A percentile compares a stretch with the other conserved stretches of the same genome.
These are phyloP conservation scores for Eilema depressum DNA, from an alignment of 2,888 invertebrate genomes.

Conservation along the genomic window DNA sequence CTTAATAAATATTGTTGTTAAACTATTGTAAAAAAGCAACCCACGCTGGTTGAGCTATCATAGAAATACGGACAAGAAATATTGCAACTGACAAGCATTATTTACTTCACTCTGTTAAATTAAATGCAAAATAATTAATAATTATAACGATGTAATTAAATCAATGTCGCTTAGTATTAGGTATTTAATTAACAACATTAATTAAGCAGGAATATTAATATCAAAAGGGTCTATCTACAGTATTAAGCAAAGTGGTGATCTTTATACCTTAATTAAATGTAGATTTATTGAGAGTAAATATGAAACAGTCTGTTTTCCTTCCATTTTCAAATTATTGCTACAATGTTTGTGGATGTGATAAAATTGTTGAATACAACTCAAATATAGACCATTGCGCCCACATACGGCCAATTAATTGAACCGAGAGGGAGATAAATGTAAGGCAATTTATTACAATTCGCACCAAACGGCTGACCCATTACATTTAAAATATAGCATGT, in stretches of 20 bases:
- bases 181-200: conserved; percentile 6
- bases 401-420: conserved; percentile 73
- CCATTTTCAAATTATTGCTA: neutral
- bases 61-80: conserved; percentile 3
- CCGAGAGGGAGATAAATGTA: conserved; percentile 76
- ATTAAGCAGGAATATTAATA: conserved; percentile 8
- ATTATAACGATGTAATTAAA: conserved; percentile 10
- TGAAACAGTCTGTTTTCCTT: conserved; percentile 4
- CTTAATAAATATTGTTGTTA: neutral
- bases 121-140: conserved; percentile 2
- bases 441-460: conserved; percentile 78
- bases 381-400: conserved; percentile 56
- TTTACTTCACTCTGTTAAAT: neutral
- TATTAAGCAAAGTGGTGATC: conserved; percentile 7
- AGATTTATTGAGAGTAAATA: conserved; percentile 8
- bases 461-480: conserved; percentile 73
- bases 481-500: conserved; percentile 79
- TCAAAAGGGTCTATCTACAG: neutral
- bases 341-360: conserved; percentile 29
- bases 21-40: conserved; percentile 1
- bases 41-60: neutral
- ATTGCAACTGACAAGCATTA: neutral
- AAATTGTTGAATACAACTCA: conserved; percentile 40
- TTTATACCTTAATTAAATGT: conserved; percentile 7
- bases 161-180: conserved; percentile 10